Conservation (phyloP, 1,140 invertebrate genomes). For the Eriocheir sinensis region DNA sequence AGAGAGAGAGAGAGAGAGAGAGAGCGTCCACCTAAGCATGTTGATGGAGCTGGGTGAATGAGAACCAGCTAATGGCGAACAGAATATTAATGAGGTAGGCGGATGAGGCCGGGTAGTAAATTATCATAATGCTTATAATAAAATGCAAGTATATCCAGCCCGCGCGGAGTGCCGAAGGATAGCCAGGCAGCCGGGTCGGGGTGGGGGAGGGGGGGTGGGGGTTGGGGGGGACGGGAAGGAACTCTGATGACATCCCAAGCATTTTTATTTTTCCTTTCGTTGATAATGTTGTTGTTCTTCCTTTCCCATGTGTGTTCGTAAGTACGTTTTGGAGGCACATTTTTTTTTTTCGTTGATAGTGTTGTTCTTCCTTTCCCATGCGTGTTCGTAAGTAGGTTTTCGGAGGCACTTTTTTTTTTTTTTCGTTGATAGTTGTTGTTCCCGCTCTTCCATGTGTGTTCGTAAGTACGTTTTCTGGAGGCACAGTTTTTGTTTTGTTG, state of each 20-base stretch:
- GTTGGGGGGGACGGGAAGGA: neutral
- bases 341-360: too few species aligned
- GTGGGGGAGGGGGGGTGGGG: neutral
- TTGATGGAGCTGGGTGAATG: neutral
- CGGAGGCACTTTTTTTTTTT: too few species aligned
- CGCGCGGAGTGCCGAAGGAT: conserved; percentile 1
- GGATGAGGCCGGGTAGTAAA: conserved; percentile 40
- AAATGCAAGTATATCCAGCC: conserved; percentile 40
- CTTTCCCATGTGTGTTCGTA: too few species aligned
- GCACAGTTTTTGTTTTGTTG: too few species aligned
- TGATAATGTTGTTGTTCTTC: too few species aligned
- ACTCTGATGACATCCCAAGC: neutral
- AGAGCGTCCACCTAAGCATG: neutral
- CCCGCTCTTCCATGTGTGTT: too few species aligned
- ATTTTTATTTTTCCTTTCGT: too few species aligned
- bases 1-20: conserved; percentile 12
- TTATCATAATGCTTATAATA: conserved; percentile 43
- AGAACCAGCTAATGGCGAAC: neutral
- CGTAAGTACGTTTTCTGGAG: too few species aligned
- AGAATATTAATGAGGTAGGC: conserved; percentile 16
- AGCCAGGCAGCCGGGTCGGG: neutral
- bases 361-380: too few species aligned
- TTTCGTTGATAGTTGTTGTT: too few species aligned
- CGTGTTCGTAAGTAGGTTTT: too few species aligned
- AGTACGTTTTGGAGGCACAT: too few species aligned